Evolutionary conservation across 35 echinoderm and acorn worm species (phyloP).

Genomic region (Strongylocentrotus purpuratus): DNA sequence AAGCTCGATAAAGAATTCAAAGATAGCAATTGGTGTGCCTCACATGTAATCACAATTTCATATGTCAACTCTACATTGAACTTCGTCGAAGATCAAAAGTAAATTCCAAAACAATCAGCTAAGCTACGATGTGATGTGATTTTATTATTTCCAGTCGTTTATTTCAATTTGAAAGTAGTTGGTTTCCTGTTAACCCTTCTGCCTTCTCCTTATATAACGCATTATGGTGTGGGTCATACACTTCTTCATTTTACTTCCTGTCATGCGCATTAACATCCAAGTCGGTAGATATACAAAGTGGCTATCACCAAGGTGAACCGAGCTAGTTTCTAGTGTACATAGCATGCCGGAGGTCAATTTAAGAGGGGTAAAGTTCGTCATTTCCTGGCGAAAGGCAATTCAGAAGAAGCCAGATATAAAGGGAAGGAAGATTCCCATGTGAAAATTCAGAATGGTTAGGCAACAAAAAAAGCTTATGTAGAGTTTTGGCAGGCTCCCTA

Average conservation of each 20-base stretch:
- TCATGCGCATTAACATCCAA: background rate
- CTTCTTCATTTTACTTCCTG: background rate
- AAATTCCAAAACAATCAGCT: background rate
- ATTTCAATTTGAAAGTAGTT: background rate
- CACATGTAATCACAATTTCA: background rate
- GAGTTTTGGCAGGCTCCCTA: no score
- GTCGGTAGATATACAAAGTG: background rate
- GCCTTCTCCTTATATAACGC: background rate
- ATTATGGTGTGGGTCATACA: background rate
- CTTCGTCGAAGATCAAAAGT: background rate
- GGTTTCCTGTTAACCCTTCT: background rate
- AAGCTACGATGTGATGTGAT: background rate
- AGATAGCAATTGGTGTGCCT: background rate
- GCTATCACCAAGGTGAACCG: background rate
- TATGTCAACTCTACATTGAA: background rate
- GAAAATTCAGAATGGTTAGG: no score
- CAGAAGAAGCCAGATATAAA: no score
- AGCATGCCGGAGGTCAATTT: no score
- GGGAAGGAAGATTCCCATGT: no score
- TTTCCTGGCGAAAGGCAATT: no score
- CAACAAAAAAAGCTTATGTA: no score
- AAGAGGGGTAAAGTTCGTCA: no score
- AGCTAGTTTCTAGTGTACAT: no score
- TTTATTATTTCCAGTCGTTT: background rate
- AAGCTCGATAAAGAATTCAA: background rate